These are phyloP conservation scores for Emydoidea blandingii DNA, from an alignment of 2,797 vertebrate species.

Conservation along the genomic window DNA sequence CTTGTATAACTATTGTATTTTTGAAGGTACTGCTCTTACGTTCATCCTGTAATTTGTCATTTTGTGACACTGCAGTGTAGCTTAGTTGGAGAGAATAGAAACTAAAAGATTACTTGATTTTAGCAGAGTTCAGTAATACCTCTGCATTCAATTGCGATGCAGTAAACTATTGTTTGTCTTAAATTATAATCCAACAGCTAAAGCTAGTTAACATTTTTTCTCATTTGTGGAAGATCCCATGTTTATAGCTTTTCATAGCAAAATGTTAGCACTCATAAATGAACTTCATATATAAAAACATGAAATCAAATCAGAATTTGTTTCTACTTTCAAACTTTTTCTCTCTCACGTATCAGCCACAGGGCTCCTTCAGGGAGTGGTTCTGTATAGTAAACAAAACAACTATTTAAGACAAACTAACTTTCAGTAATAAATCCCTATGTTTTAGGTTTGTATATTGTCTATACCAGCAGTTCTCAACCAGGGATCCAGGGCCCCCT, in stretches of 20 bases:
- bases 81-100: slow-evolving; percentile 76
- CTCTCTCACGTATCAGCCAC: neutral
- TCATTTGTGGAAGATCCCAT: slow-evolving; percentile 69
- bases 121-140: slow-evolving; percentile 78
- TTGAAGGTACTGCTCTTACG: slow-evolving; percentile 81
- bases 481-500: too few species aligned
- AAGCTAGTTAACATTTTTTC: slow-evolving; percentile 75
- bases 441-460: neutral
- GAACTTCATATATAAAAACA: slow-evolving; percentile 71
- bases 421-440: neutral
- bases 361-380: neutral
- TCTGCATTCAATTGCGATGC: slow-evolving; percentile 59
- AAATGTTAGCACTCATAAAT: slow-evolving; percentile 72
- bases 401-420: neutral
- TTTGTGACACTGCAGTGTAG: slow-evolving; percentile 76
- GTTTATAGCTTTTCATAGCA: slow-evolving; percentile 66
- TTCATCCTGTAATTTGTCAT: slow-evolving; percentile 85
- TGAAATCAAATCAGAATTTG: slow-evolving; percentile 74
- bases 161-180: slow-evolving; percentile 82
- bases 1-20: slow-evolving; percentile 86
- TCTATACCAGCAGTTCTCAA: neutral
- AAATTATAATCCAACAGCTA: slow-evolving; percentile 79
- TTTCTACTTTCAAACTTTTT: neutral
- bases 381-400: neutral
- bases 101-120: slow-evolving; percentile 83